These are phyloP conservation scores for Camponotus pennsylvanicus DNA, from an alignment of 1,140 invertebrate genomes.

Conservation along the genomic window DNA sequence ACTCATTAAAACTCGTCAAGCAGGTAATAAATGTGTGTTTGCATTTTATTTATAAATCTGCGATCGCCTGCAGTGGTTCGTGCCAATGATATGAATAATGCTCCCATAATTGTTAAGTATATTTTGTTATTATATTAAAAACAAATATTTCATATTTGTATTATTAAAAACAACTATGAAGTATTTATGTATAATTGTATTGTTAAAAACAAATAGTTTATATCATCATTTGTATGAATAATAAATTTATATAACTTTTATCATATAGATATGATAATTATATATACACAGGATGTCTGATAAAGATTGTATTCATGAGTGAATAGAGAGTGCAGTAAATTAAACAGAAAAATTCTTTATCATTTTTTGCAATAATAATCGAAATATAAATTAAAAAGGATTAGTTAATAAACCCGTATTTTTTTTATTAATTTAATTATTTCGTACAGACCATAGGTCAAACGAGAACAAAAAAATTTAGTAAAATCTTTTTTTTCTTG, in stretches of 20 bases:
- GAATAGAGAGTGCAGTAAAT: no score
- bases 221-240: constrained; percentile 69
- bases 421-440: no score
- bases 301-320: no score
- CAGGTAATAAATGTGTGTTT: neutral
- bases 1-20: neutral
- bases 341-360: no score
- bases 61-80: constrained; percentile 45
- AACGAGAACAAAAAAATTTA: no score
- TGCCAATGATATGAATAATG: constrained; percentile 59
- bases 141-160: constrained; percentile 69
- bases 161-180: constrained; percentile 56
- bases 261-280: constrained; percentile 4
- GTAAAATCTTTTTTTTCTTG: no score
- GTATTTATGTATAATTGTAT: neutral
- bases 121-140: constrained; percentile 73
- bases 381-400: no score
- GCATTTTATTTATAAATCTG: constrained; percentile 56
- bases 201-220: constrained; percentile 58
- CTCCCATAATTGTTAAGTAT: constrained; percentile 60
- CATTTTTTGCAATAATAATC: no score
- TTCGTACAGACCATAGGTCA: no score
- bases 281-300: no score
- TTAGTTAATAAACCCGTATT: no score
- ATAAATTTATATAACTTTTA: constrained; percentile 72